Evolutionary conservation across 2,797 vertebrate species (phyloP), one percentile per base, ranked within the genome.

Genomic region (Alfaro cultratus): DNA sequence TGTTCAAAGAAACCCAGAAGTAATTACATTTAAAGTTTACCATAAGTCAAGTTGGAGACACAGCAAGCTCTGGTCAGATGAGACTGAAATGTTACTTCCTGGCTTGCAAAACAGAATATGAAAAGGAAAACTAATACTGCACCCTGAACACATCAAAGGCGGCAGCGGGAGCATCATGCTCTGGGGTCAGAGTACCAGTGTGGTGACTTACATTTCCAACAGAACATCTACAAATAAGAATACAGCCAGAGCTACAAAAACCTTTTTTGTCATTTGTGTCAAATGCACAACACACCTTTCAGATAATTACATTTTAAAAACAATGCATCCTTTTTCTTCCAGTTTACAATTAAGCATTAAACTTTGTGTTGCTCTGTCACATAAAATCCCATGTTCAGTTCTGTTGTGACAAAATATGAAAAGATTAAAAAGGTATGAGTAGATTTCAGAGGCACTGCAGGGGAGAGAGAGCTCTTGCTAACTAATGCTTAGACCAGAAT

Each of bases 401-500:
- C 13, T 64, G 60, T 18, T 64, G 31, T 64, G 31, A 36, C 31
- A 64, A 64, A 34, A 67, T 39, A 34, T 39, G 34, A 67, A 67
- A 39, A 67, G 5, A 36, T 67, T 67, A 16, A 67, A 67, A 67
- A 21, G 18, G 8, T 23, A 39, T 39, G 3, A 36, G 21, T 21
- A 21, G 16, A 21, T 64, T 36, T 64, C 60, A 36, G 60, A 36
- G 60, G 60, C 34, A 21, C 34, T 67, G 62, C 3, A 67, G 62
- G 8, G 7, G 34, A 18, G 10, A 67, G 11, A 64, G 18, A 36
- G 34, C 62, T 64, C 60, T 64, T 36, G 16, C 64, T 68, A 41
- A 68, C 36, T 68, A 68, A 68, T 68, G 36, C 36, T 68, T 36
- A 39, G 62, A 67, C 62, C 64, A 68, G 64, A 18, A 41, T 68